Conservation (phyloP, 1,140 invertebrate genomes). For the Conus betulinus region DNA sequence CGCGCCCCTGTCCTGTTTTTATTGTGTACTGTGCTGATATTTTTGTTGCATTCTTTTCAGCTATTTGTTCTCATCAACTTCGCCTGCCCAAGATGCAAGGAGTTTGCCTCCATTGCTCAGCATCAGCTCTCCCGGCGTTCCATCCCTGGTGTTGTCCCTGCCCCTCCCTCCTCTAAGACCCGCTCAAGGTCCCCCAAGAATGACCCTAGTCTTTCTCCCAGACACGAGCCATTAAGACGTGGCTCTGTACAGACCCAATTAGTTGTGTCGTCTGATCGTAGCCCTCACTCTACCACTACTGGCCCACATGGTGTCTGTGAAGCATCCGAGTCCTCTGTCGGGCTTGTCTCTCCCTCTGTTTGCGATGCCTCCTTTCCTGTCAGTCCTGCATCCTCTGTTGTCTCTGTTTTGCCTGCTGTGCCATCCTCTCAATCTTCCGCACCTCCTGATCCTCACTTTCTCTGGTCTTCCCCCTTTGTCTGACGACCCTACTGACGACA, state of each 20-base stretch:
- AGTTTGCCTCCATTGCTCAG: background rate
- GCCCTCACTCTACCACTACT: background rate
- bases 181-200: background rate
- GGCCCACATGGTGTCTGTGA: background rate
- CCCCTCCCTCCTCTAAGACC: background rate
- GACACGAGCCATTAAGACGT: background rate
- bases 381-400: background rate
- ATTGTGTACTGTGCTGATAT: too few species aligned
- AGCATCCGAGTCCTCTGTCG: background rate
- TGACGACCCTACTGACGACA: background rate
- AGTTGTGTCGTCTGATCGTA: background rate
- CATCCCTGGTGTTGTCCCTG: background rate
- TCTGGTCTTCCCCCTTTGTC: background rate
- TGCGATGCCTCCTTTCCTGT: background rate
- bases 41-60: background rate
- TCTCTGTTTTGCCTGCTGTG: background rate
- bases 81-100: background rate
- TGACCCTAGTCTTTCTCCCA: background rate
- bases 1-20: too few species aligned
- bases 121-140: background rate
- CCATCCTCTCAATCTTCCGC: background rate
- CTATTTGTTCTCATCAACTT: constrained; percentile 1
- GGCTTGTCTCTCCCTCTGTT: background rate
- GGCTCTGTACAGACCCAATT: background rate
- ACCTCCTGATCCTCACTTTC: background rate